phyloP scores from a whole-genome alignment of 2,113 vertebrate species.

The Alexandromys fortis region DNA sequence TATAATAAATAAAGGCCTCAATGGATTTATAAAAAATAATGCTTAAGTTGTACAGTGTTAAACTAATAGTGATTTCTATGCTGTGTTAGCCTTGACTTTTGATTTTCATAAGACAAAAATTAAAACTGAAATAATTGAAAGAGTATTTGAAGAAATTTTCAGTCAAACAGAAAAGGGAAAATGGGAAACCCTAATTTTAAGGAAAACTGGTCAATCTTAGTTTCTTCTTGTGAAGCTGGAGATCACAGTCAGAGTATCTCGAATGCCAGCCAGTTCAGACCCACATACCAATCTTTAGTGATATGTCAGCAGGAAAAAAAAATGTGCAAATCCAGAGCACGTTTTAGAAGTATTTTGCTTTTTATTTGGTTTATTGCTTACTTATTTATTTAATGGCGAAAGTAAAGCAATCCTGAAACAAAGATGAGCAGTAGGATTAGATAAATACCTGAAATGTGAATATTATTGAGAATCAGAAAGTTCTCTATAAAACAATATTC shows the following conservation, averaged over 20 bases:
- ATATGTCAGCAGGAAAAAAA: neutral
- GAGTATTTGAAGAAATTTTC: neutral
- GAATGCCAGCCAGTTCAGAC: too few relatives aligned
- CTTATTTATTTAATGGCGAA: neutral
- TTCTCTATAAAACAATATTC: neutral
- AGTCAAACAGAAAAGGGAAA: neutral
- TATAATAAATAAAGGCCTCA: neutral
- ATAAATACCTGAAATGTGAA: neutral
- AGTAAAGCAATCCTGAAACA: conserved; percentile 1
- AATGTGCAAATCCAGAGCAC: neutral
- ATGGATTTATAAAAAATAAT: neutral
- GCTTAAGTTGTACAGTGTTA: neutral
- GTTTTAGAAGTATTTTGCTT: neutral
- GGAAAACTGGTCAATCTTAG: neutral
- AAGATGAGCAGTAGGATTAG: neutral
- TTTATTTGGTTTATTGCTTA: neutral
- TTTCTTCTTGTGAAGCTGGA: neutral
- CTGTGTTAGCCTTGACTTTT: neutral
- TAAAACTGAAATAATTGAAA: neutral
- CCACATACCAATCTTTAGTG: neutral
- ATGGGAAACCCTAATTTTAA: neutral
- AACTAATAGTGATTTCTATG: neutral
- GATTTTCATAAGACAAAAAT: neutral
- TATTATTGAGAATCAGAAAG: neutral
- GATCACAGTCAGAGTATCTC: neutral